Evolutionary conservation across 2,113 vertebrate species (phyloP), one percentile per base, ranked within the genome.

Genomic region (Catagonus wagneri): DNA sequence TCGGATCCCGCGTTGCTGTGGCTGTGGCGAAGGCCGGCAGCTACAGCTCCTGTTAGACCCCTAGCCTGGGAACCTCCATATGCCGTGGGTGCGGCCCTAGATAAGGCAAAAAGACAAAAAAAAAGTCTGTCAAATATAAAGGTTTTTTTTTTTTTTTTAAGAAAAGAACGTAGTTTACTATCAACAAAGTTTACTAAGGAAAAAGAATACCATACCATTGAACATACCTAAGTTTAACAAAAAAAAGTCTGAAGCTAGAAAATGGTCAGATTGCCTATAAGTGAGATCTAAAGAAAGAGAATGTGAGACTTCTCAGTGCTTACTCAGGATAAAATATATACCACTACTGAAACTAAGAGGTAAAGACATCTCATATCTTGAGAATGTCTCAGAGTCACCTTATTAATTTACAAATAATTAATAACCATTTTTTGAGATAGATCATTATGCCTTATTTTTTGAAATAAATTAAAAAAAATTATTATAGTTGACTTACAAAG

Each of bases 181-280:
- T 87, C 58, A 90, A 94, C 29, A 87, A 52, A 83, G 29, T 78
- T 90, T 86, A 93, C 8, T 50, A 78, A 89, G 44, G 52, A 85
- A 81, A 84, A 86, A 94, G 39, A 92, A 0, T 58, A 58, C 10
- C 60, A 74, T 13, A 78, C 19, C 29, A 93, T 44, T n/a, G 63
- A 87, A 71, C 8, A 85, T 6, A 83, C 34, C 39, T 14, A 36
- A 84, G 22, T 83, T 58, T 90, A 90, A 89, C 20, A 92, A 61
- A 27, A 65, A 71, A 83, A 23, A 4, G n/a, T 8, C 3, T 17
- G 34, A 93, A 75, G 61, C 5, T 80, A 54, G 44, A 34, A 75
- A 71, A 84, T 10, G 9, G 29, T 56, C 39, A n/a, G 1, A 14
- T 7, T 63, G 34, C 13, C 39, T 93, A 19, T 22, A 15, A 58